Base-by-base conservation (phyloP, 2,888 invertebrate species). In the Cephus nigrinus region DNA sequence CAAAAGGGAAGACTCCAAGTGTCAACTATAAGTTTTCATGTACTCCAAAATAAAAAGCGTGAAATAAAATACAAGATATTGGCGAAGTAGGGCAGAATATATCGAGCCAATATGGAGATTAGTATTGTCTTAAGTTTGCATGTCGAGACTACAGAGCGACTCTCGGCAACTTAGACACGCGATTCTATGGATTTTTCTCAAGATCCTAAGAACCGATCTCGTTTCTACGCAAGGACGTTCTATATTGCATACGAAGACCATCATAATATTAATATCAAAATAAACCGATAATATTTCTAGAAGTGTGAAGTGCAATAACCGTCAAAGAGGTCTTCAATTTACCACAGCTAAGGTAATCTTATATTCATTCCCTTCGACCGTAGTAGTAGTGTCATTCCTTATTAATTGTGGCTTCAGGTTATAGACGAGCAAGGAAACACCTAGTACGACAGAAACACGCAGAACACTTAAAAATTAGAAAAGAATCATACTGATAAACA, bases 91-190 rank as follows among this genome's bases (percentile, higher is more conserved):
- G 79, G 75, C 78, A 74, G 74, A 73, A 69, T 15, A 77, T 78
- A 80, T 79, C 75, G 76, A 74, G n/a, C 36, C 74, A 33, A 74
- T 32, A 36, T 68, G 71, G 77, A 81, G 81, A 88, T 88, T 88
- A 85, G 84, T 85, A 86, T 86, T 85, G 85, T 86, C 87, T 87
- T 86, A 83, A 73, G 80, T 77, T 85, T 80, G 85, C 86, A 84
- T 83, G 85, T 79, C 74, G 77, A 77, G 81, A 77, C 83, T 84
- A 73, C 76, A n/a, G 12, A 34, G 30, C 15, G 76, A 78, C 77
- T 69, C 73, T 33, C 55, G 69, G 76, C 76, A 72, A 77, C 80
- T 78, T 69, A 75, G 80, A 79, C 85, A 87, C 83, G 88, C 86
- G 77, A 87, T 80, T 74, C 79, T 88, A 88, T 88, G 82, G 86